Evolutionary conservation across 2,888 invertebrate species (phyloP), one percentile per base, ranked within the genome.

Genomic region (Meghimatium bilineatum): DNA sequence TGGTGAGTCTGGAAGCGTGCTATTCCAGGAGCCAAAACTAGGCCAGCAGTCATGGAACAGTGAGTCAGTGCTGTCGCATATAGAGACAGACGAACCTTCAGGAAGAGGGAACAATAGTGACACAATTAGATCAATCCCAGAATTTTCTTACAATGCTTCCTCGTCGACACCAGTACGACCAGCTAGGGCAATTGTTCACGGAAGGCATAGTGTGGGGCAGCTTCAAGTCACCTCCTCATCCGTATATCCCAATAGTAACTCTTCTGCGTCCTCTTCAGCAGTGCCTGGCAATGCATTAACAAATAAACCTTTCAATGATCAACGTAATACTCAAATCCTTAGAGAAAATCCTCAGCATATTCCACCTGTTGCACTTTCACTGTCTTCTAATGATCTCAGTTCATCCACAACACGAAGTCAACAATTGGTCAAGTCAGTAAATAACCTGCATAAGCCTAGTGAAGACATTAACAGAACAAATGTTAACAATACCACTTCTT

Each of bases 21-120:
- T 56, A 26, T 82, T 85, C 82, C 67, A 80, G 26, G 80, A 80
- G 1, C 80, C 38, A 34, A 80, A 80, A 34, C 29, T 80, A 17
- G 71, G 71, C 17, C 80, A 82, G 56, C 86, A 83, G 60, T 71
- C 85, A 66, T 87, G 87, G 86, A 87, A 84, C 85, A 89, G 86
- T 67, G 89, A 89, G 79, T 83, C 86, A 1, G 85, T 84, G n/a
- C 71, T 87, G 29, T 34, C 71, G 1, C 72, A 56, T 67, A 10
- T 60, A 52, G 38, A 69, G 32, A 34, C 38, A 3, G 72, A 52
- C 3, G 52, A 34, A 1, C 20, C 1, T 6, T 1, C 36, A 26
- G 66, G 29, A 38, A 29, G 44, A 2, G 44, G 8, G 1, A 29
- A 38, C 12, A 20, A 12, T 29, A 12, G 20, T 52, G 49, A 29